Conservation (phyloP, 2,797 vertebrate species). For the Acanthurus tractus region DNA sequence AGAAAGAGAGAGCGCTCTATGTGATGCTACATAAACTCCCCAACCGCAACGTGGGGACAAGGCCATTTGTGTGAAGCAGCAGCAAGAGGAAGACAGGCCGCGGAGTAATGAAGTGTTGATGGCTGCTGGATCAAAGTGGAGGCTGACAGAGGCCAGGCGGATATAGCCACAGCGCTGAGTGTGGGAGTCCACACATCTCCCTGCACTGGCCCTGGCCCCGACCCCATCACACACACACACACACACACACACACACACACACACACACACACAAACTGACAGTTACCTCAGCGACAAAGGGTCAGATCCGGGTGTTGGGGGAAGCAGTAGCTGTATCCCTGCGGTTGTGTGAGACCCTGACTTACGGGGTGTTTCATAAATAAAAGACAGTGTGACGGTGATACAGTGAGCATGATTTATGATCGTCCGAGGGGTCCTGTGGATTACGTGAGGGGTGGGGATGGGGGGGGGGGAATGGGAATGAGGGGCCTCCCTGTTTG, state of each 20-base stretch:
- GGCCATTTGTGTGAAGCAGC: conserved; percentile 73
- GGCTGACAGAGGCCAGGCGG: conserved; percentile 78
- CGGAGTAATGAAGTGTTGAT: conserved; percentile 85
- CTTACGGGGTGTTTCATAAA: conserved; percentile 82
- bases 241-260: conserved; percentile 15
- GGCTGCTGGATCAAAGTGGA: conserved; percentile 80
- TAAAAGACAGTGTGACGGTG: conserved; percentile 71
- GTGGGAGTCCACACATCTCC: conserved; percentile 78
- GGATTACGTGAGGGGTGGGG: conserved; percentile 66
- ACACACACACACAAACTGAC: conserved; percentile 26
- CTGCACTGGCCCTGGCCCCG: conserved; percentile 34
- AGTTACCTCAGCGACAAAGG: conserved; percentile 60
- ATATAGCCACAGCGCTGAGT: conserved; percentile 73
- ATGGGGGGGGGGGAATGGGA: conserved; percentile 57
- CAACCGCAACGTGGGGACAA: conserved; percentile 53
- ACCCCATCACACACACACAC: conserved; percentile 47
- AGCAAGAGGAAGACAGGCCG: conserved; percentile 72
- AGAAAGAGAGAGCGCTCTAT: conserved; percentile 16
- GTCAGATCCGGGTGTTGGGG: conserved; percentile 58
- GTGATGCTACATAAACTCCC: conserved; percentile 49
- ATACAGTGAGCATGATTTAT: conserved; percentile 83
- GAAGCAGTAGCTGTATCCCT: conserved; percentile 65
- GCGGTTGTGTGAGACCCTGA: conserved; percentile 63
- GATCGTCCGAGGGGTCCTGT: conserved; percentile 69
- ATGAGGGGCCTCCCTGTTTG: conserved; percentile 76